These are phyloP conservation scores for Dermatemys mawii DNA, from an alignment of 2,113 vertebrate genomes.

Conservation along the genomic window DNA sequence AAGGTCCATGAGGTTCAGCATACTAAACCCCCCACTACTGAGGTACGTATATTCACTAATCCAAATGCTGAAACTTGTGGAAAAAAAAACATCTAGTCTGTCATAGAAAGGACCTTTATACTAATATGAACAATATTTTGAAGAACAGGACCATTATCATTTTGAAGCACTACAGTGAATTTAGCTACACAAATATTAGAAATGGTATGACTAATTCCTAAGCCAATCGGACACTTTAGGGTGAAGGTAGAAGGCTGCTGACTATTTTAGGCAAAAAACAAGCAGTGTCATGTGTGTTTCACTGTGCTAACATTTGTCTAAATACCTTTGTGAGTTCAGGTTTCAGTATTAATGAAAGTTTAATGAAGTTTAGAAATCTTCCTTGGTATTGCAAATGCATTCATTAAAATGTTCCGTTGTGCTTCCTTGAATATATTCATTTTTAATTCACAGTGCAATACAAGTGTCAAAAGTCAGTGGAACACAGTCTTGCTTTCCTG, in stretches of 20 bases:
- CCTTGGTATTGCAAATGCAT: not conserved
- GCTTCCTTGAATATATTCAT: not conserved
- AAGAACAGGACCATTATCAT: not conserved
- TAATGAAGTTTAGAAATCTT: not conserved
- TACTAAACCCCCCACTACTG: not conserved
- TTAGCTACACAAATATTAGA: not conserved
- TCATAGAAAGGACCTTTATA: not conserved
- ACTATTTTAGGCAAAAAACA: not conserved
- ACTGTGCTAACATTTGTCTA: not conserved
- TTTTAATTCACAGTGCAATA: not conserved
- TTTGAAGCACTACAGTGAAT: not conserved
- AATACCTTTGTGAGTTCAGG: not conserved
- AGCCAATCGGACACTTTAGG: not conserved
- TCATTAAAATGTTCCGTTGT: slow-evolving; percentile 14
- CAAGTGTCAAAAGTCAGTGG: not conserved
- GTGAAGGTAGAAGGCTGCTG: not conserved
- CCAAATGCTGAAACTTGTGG: not conserved
- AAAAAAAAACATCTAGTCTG: not conserved
- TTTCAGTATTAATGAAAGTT: not conserved
- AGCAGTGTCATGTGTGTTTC: not conserved
- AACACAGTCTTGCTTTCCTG: not conserved
- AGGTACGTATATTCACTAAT: not conserved
- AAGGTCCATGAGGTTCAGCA: not conserved
- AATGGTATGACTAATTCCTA: not conserved
- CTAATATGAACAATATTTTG: not conserved